These are phyloP conservation scores for Ramphastos sulfuratus DNA, from an alignment of 2,113 vertebrate genomes.

Conservation along the genomic window DNA sequence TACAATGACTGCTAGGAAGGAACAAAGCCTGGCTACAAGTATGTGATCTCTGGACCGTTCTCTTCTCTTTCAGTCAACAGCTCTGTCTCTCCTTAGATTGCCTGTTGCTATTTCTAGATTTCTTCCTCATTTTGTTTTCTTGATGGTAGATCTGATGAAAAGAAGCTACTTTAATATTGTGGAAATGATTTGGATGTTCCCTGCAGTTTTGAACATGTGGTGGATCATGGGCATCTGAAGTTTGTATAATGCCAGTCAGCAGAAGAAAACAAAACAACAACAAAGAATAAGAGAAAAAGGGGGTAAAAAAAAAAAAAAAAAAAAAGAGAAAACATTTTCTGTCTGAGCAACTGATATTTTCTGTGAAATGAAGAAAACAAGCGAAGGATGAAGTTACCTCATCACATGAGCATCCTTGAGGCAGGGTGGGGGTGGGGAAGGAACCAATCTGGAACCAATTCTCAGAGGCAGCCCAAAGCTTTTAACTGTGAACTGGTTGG, in stretches of 20 bases:
- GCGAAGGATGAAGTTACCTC: constrained; percentile 59
- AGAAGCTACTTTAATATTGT: neutral
- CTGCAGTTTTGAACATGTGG: neutral
- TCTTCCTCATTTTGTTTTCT: neutral
- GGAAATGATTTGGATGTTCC: neutral
- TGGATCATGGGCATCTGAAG: neutral
- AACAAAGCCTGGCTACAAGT: neutral
- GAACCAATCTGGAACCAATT: constrained; percentile 27
- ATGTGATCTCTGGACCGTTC: neutral
- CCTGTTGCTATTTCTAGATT: neutral
- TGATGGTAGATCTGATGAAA: neutral
- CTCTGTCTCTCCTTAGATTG: neutral
- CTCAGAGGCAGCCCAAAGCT: constrained; percentile 12
- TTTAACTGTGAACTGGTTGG: neutral
- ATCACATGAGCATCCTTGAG: constrained; percentile 37
- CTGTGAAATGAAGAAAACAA: constrained; percentile 53
- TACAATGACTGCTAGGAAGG: neutral
- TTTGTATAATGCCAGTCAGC: neutral
- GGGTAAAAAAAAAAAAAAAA: neutral
- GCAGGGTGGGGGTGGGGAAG: neutral
- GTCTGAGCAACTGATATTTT: constrained; percentile 32
- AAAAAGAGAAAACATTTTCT: neutral
- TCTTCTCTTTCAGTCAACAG: neutral
- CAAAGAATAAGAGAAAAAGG: neutral
- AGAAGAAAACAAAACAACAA: neutral